A percentile compares a stretch with the other conserved stretches of the same genome.
These are phyloP conservation scores for Chaitophorus viminalis DNA, from an alignment of 2,888 invertebrate species.

Conservation along the genomic window DNA sequence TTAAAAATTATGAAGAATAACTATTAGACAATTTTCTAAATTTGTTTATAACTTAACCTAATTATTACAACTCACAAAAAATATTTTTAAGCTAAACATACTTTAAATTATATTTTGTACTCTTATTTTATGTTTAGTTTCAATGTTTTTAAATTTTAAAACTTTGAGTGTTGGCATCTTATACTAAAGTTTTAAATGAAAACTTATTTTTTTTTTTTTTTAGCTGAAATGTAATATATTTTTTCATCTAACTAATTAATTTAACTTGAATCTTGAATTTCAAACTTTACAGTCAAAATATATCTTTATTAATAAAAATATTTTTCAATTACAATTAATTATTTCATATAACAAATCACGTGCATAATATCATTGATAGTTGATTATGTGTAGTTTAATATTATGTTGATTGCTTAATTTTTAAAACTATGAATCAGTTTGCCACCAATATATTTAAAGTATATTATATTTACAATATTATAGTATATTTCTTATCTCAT, in stretches of 20 bases:
- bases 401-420: no score
- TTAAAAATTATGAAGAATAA: background rate
- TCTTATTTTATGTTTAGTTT: background rate
- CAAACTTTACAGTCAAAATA: background rate
- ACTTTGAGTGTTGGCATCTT: background rate
- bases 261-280: background rate
- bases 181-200: conserved; percentile 3
- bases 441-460: no score
- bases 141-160: background rate
- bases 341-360: background rate
- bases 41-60: background rate
- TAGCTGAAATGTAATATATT: background rate
- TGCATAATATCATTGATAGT: background rate
- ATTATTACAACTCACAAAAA: background rate
- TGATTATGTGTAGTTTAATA: no score
- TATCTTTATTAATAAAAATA: background rate
- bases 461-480: no score
- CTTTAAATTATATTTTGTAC: background rate
- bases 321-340: background rate
- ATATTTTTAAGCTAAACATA: background rate
- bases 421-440: no score
- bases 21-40: no score
- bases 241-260: no score
- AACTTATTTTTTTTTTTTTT: background rate
- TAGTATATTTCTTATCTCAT: no score